Base-by-base conservation (phyloP, 2,888 invertebrate species). In the Isoperla grammatica region DNA sequence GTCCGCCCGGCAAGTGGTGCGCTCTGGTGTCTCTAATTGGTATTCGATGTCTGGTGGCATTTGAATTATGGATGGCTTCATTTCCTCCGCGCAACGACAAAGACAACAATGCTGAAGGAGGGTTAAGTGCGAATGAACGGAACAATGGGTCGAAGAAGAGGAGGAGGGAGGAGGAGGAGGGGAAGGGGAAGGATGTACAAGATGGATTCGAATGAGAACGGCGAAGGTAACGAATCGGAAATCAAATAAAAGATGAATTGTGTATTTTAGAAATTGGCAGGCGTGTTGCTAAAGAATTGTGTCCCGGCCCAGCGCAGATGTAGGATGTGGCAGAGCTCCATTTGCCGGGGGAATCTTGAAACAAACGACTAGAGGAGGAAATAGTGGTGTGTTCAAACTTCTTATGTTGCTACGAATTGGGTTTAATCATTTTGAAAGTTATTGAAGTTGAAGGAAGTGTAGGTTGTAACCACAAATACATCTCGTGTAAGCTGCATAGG, bases 31-130 rank as follows among this genome's bases (percentile, higher is more conserved):
- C 37, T 22, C 57, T 62, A 62, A 62, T 62, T 62, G 62, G 57
- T 54, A 60, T 62, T 59, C 62, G 62, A 62, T 62, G 62, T 62
- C 56, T 56, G 56, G 50, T 45, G 57, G 40, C 46, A 37, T 29
- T 35, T 62, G 62, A 60, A 62, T 60, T 60, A 62, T 62, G 62
- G 43, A 62, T 60, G 61, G 37, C 29, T 56, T 56, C 49, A 43
- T 59, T 59, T 55, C 56, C 39, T 48, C 19, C 12, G 42, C 20
- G 42, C 43, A n/a, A 15, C 46, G 29, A 35, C 39, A n/a, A 42
- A 60, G 56, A 49, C 50, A 40, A 56, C 50, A 22, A 13, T 9
- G 19, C 22, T 12, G 35, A 29, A 17, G 49, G 49, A 29, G 35
- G 23, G 49, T 50, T 50, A 23, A 23, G 49, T 15, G 35, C 12